Evolutionary conservation across 2,113 vertebrate species (phyloP), one percentile per base, ranked within the genome.

Genomic region (Marcusenius ussheri): DNA sequence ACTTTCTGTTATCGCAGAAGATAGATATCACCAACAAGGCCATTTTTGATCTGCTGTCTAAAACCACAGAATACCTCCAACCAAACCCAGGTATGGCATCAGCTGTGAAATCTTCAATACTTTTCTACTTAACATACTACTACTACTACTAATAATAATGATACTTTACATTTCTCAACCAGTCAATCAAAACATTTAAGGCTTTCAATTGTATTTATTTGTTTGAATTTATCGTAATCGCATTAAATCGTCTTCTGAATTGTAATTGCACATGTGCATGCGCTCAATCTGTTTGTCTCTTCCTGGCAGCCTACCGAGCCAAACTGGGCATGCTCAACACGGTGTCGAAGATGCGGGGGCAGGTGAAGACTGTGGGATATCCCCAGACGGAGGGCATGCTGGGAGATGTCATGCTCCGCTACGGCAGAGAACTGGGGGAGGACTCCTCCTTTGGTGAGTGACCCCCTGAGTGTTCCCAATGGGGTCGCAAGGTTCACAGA

Each of bases 71-170:
- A 50, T 97, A 98, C 91, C 97, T 99, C 83, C 97, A 98, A 89
- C 98, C 98, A n/a, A 98, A 99, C 95, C 97, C 97, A 97, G 97
- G 98, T 99, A 97, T n/a, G 80, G 9, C 62, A 53, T 53, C 31
- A 51, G 11, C 51, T 39, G 27, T 86, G 46, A 10, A 58, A 9
- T 3, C n/a, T 31, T 70, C n/a, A 31, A 31, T 31, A 70, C n/a
- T 50, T 86, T n/a, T 83, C 77, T 83, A 24, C 39, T 45, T 83
- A 31, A 70, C 27, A 31, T 66, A 66, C 8, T 27, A 11, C 24
- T 70, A 70, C 0, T 66, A 10, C 8, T 27, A 27, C 2, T 66
- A 62, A 10, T 27, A 66, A 66, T 62, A 62, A 62, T 62, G 3
- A 6, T 53, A 53, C 11, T 88, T 62, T 10, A 58, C n/a, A 66